Percentiles rank a stretch among this genome's conserved stretches.
Evolutionary conservation across 2,888 invertebrate species (phyloP).

Genomic region (Sphaeridia pumilis): DNA sequence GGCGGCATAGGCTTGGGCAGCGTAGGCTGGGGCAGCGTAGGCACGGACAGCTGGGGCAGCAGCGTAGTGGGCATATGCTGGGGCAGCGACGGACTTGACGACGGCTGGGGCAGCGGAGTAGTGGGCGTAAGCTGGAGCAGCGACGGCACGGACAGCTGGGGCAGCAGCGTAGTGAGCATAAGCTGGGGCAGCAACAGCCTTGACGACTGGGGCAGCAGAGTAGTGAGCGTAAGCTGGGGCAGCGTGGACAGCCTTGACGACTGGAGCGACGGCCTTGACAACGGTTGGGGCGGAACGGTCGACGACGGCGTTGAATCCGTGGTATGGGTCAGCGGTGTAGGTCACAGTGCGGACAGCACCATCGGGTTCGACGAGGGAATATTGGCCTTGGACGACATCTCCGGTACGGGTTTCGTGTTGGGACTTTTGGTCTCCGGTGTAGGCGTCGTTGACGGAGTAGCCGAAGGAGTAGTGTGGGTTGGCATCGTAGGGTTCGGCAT

Average conservation of each 20-base stretch:
- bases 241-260: conserved; percentile 1
- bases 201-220: conserved; percentile 6
- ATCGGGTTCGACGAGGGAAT: conserved; percentile 15
- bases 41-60: neutral
- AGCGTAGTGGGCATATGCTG: conserved; percentile 4
- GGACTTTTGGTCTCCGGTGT: conserved; percentile 14
- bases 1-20: neutral
- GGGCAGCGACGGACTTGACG: conserved; percentile 3
- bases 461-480: conserved; percentile 14
- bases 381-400: conserved; percentile 13
- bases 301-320: conserved; percentile 10
- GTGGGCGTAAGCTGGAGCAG: conserved; percentile 2
- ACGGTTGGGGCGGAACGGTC: conserved; percentile 9
- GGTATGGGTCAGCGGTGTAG: conserved; percentile 11
- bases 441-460: conserved; percentile 10
- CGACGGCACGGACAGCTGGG: neutral
- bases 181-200: neutral
- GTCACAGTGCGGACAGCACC: conserved; percentile 11
- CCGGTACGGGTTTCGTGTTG: conserved; percentile 12
- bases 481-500: conserved; percentile 14
- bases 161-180: neutral
- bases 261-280: conserved; percentile 6
- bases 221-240: conserved; percentile 1
- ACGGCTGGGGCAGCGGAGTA: conserved; percentile 9
- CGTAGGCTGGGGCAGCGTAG: conserved; percentile 2